Evolutionary conservation across 2,113 vertebrate genomes (phyloP).

Genomic region (Platycercus adscitus): DNA sequence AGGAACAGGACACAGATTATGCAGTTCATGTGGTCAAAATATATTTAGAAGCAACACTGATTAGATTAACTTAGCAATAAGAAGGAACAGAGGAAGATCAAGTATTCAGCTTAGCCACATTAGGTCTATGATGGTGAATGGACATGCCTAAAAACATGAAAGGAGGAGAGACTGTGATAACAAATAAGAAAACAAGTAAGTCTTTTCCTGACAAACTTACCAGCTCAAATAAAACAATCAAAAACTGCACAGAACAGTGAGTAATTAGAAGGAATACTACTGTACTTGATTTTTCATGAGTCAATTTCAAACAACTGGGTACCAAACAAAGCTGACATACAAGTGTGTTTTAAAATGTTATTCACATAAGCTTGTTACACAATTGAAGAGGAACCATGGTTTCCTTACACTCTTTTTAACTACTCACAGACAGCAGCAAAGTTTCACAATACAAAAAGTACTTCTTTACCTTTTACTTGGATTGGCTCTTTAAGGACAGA

Average conservation of each 20-base stretch:
- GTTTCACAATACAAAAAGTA: not conserved
- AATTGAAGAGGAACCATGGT: not conserved
- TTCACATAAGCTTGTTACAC: not conserved
- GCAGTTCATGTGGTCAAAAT: not conserved
- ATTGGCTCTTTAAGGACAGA: constrained; percentile 72
- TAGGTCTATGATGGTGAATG: not conserved
- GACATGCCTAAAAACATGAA: not conserved
- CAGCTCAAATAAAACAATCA: not conserved
- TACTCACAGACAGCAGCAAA: not conserved
- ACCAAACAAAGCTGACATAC: not conserved
- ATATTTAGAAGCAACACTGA: constrained; percentile 57
- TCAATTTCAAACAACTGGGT: not conserved
- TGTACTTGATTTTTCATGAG: not conserved
- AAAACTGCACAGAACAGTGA: not conserved
- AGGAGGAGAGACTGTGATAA: not conserved
- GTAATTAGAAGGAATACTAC: not conserved
- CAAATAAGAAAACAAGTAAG: not conserved
- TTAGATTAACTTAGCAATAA: constrained; percentile 52
- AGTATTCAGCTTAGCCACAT: not conserved
- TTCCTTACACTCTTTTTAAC: not conserved
- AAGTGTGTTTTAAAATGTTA: not conserved
- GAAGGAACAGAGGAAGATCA: constrained; percentile 10
- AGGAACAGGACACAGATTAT: not conserved
- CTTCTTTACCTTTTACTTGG: constrained; percentile 79
- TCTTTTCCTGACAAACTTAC: not conserved